Evolutionary conservation across 2,113 vertebrate species (phyloP).

Genomic region (Larimichthys polyactis): DNA sequence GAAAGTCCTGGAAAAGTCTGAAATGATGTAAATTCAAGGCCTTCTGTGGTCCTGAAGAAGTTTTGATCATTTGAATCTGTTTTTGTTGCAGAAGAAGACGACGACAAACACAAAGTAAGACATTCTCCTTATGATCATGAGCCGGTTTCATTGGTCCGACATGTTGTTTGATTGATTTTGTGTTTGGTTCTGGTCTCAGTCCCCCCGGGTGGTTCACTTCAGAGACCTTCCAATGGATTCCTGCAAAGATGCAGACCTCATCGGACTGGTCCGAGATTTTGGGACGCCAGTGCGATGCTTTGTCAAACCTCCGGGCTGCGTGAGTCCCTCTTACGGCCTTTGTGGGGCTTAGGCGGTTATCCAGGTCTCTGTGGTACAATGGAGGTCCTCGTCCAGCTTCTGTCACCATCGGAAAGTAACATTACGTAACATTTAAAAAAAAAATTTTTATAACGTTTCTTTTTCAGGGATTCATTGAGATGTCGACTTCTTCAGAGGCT

Average conservation of each 20-base stretch:
- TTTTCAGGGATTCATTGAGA: constrained; percentile 77
- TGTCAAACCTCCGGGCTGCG: not conserved
- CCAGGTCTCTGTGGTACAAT: too few species aligned
- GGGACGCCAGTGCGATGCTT: constrained; percentile 66
- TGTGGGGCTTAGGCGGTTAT: too few species aligned
- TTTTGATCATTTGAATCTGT: too few species aligned
- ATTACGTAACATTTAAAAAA: too few species aligned
- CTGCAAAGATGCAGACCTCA: constrained; percentile 48
- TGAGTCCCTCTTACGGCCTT: not conserved
- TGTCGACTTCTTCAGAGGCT: constrained; percentile 68
- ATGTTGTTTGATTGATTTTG: not conserved
- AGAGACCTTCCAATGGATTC: constrained; percentile 47
- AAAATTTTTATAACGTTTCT: not conserved
- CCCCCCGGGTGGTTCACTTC: constrained; percentile 67
- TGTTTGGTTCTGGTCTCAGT: not conserved
- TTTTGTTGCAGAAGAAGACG: too few species aligned
- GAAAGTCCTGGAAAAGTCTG: not conserved
- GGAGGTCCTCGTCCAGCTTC: too few species aligned
- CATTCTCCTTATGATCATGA: not conserved
- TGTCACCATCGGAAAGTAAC: too few species aligned
- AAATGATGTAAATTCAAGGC: not conserved
- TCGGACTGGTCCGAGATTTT: constrained; percentile 54
- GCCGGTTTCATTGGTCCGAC: not conserved
- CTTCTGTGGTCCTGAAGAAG: not conserved
- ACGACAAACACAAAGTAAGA: too few species aligned